Percentiles rank a stretch among this genome's conserved stretches.
These are phyloP conservation scores for Nomada flava DNA, from an alignment of 2,888 invertebrate genomes.

Conservation along the genomic window DNA sequence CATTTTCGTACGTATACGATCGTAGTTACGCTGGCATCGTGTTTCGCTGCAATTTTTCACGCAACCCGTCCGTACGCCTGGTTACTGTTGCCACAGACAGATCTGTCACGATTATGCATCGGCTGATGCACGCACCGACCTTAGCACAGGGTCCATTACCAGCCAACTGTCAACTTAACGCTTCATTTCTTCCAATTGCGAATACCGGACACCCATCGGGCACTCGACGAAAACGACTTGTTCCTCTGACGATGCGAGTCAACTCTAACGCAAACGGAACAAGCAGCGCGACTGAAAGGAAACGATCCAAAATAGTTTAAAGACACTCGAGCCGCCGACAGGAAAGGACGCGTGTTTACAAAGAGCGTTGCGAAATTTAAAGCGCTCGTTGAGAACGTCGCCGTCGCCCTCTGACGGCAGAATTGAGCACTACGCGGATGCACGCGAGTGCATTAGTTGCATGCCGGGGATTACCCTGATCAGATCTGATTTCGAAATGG, in stretches of 20 bases:
- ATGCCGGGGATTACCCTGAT: constrained; percentile 21
- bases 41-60: background rate
- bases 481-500: constrained; percentile 50
- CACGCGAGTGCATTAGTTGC: constrained; percentile 12
- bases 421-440: background rate
- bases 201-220: constrained; percentile 26
- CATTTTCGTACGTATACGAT: constrained; percentile 45
- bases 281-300: background rate
- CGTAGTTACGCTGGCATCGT: constrained; percentile 1
- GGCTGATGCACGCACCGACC: constrained; percentile 34
- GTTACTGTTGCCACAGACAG: constrained; percentile 12
- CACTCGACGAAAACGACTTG: constrained; percentile 9
- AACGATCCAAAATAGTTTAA: constrained; percentile 32
- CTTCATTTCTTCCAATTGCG: constrained; percentile 20
- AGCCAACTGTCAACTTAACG: constrained; percentile 22
- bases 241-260: background rate
- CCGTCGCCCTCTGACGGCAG: constrained; percentile 3
- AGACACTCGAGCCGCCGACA: background rate
- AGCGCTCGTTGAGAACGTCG: constrained; percentile 35
- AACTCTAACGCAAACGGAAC: background rate
- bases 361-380: constrained; percentile 58
- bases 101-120: constrained; percentile 48
- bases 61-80: constrained; percentile 6
- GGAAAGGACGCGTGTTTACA: constrained; percentile 57
- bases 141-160: constrained; percentile 16